Percentiles rank a stretch among this genome's conserved stretches.
Evolutionary conservation across 1,140 invertebrate species (phyloP).

Genomic region (Carcinoscorpius rotundicauda): DNA sequence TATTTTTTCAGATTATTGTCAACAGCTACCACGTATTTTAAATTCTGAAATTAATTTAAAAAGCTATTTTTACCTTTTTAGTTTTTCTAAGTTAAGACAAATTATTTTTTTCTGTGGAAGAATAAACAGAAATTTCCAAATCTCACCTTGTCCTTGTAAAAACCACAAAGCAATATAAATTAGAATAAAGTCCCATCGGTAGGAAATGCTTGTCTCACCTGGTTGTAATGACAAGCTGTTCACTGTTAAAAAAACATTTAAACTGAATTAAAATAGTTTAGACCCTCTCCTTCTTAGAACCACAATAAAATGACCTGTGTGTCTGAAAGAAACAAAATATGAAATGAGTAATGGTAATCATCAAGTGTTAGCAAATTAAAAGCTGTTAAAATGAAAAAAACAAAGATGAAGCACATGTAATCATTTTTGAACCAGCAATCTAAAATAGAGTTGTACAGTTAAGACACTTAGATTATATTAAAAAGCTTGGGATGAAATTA

Average conservation of each 20-base stretch:
- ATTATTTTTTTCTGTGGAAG: not conserved
- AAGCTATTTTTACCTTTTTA: too few species aligned
- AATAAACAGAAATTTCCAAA: not conserved
- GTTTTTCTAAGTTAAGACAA: too few species aligned
- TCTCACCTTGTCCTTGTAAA: conserved; percentile 56
- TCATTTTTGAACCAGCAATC: too few species aligned
- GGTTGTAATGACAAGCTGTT: conserved; percentile 44
- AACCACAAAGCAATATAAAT: conserved; percentile 80
- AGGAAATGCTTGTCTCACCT: conserved; percentile 28
- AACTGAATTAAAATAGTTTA: conserved; percentile 15
- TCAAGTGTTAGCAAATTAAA: too few species aligned
- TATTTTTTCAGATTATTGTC: too few species aligned
- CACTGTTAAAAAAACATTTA: conserved; percentile 42
- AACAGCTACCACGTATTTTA: too few species aligned
- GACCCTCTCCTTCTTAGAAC: conserved; percentile 24
- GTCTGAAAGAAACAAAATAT: conserved; percentile 11
- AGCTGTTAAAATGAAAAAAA: too few species aligned
- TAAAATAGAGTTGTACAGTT: too few species aligned
- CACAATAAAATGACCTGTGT: conserved; percentile 3
- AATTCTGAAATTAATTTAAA: too few species aligned
- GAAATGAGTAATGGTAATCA: conserved; percentile 1
- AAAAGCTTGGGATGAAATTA: too few species aligned
- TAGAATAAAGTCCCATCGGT: conserved; percentile 78
- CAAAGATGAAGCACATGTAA: too few species aligned
- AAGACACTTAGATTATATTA: too few species aligned